These are phyloP conservation scores for Pocota personata DNA, from an alignment of 2,888 invertebrate species.

Conservation along the genomic window DNA sequence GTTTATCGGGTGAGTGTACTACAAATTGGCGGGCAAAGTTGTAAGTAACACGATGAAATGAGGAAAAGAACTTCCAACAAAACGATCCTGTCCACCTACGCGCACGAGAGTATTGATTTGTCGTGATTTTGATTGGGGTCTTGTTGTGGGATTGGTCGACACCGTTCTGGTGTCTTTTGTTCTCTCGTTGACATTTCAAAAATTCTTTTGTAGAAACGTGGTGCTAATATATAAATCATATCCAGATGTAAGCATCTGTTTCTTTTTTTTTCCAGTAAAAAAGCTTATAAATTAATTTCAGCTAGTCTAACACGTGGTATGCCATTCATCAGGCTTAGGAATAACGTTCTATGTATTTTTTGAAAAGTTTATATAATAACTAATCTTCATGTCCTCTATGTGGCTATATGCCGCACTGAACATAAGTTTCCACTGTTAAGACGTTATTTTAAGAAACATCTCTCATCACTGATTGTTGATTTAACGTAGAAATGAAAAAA, in stretches of 20 bases:
- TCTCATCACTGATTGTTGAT: no score
- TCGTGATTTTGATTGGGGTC: slow-evolving; percentile 33
- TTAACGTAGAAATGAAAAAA: no score
- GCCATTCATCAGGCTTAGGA: no score
- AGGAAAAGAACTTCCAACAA: slow-evolving; percentile 13
- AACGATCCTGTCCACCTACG: slow-evolving; percentile 46
- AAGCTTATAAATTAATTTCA: neutral
- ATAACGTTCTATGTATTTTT: no score
- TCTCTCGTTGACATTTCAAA: neutral
- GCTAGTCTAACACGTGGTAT: neutral
- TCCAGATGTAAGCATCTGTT: neutral
- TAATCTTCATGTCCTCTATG: no score
- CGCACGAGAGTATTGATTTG: slow-evolving; percentile 38
- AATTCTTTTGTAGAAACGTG: neutral
- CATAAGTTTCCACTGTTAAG: no score
- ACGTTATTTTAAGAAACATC: no score
- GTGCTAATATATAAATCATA: neutral
- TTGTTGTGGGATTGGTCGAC: slow-evolving; percentile 9
- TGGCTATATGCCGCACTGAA: no score
- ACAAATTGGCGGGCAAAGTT: slow-evolving; percentile 1
- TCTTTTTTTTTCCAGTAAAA: neutral
- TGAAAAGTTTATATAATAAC: no score
- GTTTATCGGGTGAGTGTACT: slow-evolving; percentile 14
- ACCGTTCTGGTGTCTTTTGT: neutral
- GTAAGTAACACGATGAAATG: neutral